Evolutionary conservation across 2,888 invertebrate genomes (phyloP).

Genomic region (Ctenicera cuprea): DNA sequence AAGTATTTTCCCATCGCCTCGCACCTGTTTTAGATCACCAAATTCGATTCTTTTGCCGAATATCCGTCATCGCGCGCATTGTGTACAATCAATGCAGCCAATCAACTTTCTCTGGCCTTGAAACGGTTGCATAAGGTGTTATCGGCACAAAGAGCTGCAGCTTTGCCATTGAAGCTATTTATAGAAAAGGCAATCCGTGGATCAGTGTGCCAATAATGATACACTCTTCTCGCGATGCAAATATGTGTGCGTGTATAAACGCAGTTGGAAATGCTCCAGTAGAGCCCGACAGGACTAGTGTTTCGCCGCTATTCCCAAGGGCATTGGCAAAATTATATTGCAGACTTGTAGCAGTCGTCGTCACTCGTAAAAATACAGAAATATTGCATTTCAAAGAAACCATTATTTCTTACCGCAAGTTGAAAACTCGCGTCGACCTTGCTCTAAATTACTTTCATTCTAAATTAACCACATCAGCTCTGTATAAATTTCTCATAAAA

Average conservation of each 20-base stretch:
- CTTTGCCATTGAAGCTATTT: conserved; percentile 63
- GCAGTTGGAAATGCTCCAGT: conserved; percentile 34
- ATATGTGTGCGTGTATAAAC: conserved; percentile 28
- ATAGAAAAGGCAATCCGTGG: conserved; percentile 62
- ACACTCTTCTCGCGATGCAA: conserved; percentile 4
- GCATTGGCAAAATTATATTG: neutral
- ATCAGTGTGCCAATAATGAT: conserved; percentile 63
- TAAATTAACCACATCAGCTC: neutral
- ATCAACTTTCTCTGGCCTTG: conserved; percentile 70
- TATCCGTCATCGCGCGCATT: conserved; percentile 33
- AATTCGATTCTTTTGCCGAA: conserved; percentile 30
- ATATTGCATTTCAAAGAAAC: conserved; percentile 11
- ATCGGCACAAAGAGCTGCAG: conserved; percentile 60
- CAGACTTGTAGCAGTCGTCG: neutral
- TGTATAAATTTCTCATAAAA: no score
- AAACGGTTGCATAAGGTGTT: conserved; percentile 66
- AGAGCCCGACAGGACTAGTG: conserved; percentile 5
- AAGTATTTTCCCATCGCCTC: conserved; percentile 1
- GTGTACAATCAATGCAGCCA: conserved; percentile 38
- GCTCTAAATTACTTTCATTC: conserved; percentile 10
- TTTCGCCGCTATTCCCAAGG: conserved; percentile 2
- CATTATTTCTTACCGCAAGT: conserved; percentile 2
- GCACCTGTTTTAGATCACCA: conserved; percentile 5
- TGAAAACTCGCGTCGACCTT: neutral
- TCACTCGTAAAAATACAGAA: neutral